Evolutionary conservation across 1,140 invertebrate genomes (phyloP).

Genomic region (Orussus abietinus): DNA sequence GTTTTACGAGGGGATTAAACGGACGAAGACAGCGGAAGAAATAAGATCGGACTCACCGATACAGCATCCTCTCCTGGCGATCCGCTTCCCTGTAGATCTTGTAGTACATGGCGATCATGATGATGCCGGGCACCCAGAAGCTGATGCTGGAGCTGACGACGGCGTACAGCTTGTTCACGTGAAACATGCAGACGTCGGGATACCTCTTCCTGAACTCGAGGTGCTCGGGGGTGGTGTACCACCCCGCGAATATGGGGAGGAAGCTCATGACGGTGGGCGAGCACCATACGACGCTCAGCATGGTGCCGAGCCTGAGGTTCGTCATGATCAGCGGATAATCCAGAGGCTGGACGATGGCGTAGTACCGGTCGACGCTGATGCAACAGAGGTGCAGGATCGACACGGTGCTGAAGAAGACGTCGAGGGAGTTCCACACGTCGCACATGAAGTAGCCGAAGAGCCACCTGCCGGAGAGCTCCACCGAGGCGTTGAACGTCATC

Average conservation of each 20-base stretch:
- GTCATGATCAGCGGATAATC: conserved; percentile 90
- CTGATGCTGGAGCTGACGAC: conserved; percentile 88
- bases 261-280: conserved; percentile 90
- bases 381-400: conserved; percentile 89
- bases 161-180: conserved; percentile 86
- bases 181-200: conserved; percentile 78
- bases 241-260: conserved; percentile 90
- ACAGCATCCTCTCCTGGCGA: conserved; percentile 85
- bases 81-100: conserved; percentile 89
- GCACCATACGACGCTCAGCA: conserved; percentile 86
- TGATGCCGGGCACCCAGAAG: conserved; percentile 92
- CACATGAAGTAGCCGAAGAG: conserved; percentile 88
- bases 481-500: conserved; percentile 91
- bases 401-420: conserved; percentile 91
- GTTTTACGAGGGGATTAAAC: no score
- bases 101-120: conserved; percentile 94
- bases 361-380: conserved; percentile 85
- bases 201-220: conserved; percentile 65
- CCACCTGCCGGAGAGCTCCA: conserved; percentile 79
- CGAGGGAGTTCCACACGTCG: conserved; percentile 92
- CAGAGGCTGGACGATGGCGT: conserved; percentile 84
- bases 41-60: conserved; percentile 62
- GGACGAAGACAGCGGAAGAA: background rate
- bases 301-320: conserved; percentile 66
- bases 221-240: conserved; percentile 85